A percentile compares a stretch with the other conserved stretches of the same genome.
These are phyloP conservation scores for Gavia stellata DNA, from an alignment of 2,113 vertebrate genomes.

Conservation along the genomic window DNA sequence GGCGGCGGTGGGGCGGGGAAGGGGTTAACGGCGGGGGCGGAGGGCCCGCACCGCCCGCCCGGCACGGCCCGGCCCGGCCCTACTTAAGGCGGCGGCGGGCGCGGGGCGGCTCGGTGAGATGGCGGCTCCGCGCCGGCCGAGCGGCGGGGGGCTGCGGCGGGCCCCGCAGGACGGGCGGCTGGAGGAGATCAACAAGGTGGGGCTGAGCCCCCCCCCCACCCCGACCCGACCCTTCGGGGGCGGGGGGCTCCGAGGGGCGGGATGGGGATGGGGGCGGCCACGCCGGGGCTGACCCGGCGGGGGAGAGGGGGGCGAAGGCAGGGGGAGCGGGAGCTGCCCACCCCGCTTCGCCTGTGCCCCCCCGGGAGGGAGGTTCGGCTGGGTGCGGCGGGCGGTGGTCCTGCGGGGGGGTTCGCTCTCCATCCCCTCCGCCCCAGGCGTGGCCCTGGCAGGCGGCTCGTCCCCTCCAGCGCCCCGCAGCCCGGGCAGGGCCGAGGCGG, in stretches of 20 bases:
- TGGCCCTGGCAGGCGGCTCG: not conserved
- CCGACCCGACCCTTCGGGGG: not conserved
- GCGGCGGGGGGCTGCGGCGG: not conserved
- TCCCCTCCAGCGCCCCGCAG: not conserved
- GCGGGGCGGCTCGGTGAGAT: not conserved
- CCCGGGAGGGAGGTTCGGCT: too few relatives aligned
- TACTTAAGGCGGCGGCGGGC: conserved; percentile 14
- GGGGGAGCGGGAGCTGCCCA: not conserved
- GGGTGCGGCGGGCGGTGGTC: not conserved
- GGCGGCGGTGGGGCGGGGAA: not conserved
- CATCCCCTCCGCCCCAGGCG: accelerated
- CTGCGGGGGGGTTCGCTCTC: not conserved
- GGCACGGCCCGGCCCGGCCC: not conserved
- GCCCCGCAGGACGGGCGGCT: conserved; percentile 80
- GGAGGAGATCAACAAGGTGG: conserved; percentile 89
- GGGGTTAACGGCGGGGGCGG: conserved; percentile 8
- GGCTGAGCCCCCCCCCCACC: not conserved
- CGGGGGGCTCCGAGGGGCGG: not conserved
- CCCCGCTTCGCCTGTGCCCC: not conserved
- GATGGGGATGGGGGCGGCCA: not conserved
- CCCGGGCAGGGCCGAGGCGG: not conserved
- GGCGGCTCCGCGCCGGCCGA: not conserved
- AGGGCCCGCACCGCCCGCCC: not conserved
- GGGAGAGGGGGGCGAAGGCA: not conserved
- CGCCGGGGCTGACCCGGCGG: not conserved